A percentile compares a stretch with the other conserved stretches of the same genome.
Conservation (phyloP, 2,888 invertebrate species). For the Petrolisthes manimaculis region DNA sequence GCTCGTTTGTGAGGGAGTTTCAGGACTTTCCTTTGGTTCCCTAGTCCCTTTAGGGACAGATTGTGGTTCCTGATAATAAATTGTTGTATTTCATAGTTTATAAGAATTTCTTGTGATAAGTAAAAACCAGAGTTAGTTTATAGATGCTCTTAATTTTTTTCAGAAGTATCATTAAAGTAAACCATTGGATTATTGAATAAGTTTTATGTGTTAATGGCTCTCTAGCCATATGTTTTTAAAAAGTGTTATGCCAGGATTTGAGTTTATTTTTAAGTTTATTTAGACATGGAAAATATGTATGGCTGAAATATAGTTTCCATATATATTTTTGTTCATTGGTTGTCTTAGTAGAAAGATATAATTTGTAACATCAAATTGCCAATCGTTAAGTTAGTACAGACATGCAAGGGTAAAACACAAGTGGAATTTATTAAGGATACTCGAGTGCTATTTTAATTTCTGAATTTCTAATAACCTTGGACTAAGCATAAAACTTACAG, state of each 20-base stretch:
- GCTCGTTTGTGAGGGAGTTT: slow-evolving; percentile 20
- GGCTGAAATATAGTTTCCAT: slow-evolving; percentile 34
- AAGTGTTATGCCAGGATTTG: slow-evolving; percentile 43
- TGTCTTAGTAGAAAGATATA: slow-evolving; percentile 16
- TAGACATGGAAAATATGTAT: slow-evolving; percentile 53
- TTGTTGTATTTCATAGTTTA: slow-evolving; percentile 61
- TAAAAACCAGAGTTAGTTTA: slow-evolving; percentile 56
- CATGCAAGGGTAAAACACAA: slow-evolving; percentile 21
- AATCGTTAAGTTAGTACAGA: slow-evolving; percentile 10
- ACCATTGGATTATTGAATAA: slow-evolving; percentile 36
- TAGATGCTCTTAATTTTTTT: slow-evolving; percentile 44
- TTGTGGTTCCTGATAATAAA: slow-evolving; percentile 59
- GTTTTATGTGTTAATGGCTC: slow-evolving; percentile 13
- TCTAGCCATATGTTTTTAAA: slow-evolving; percentile 23
- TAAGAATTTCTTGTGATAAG: slow-evolving; percentile 62
- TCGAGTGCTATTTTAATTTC: slow-evolving; percentile 23
- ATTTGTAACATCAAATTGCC: not conserved
- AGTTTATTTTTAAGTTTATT: slow-evolving; percentile 55
- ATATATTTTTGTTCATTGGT: slow-evolving; percentile 35
- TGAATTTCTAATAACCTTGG: slow-evolving; percentile 45
- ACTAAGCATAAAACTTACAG: slow-evolving; percentile 22
- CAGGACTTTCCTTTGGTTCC: slow-evolving; percentile 41
- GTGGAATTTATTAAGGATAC: slow-evolving; percentile 36
- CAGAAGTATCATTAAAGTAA: slow-evolving; percentile 36
- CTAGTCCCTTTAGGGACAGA: slow-evolving; percentile 31